Conservation (phyloP, 2,113 vertebrate species). For the Tamias sibiricus region DNA sequence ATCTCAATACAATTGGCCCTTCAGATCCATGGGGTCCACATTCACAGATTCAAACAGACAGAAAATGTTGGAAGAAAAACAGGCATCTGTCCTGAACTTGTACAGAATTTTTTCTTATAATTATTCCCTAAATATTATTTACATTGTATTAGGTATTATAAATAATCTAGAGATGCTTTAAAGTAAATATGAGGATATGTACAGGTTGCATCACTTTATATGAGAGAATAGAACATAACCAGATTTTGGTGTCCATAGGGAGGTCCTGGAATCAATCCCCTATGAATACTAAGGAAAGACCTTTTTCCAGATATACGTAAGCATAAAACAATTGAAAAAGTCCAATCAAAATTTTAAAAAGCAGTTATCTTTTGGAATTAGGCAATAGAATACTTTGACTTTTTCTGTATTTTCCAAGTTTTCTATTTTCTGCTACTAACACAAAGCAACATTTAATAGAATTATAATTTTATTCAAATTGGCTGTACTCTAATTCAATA, state of each 20-base stretch:
- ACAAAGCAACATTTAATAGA: background rate
- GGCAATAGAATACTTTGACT: background rate
- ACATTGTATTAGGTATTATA: background rate
- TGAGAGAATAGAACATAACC: background rate
- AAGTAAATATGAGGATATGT: background rate
- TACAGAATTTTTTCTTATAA: background rate
- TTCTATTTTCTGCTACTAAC: background rate
- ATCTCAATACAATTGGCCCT: background rate
- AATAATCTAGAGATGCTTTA: background rate
- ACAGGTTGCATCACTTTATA: background rate
- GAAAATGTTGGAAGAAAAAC: background rate
- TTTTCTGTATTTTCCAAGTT: conserved; percentile 12
- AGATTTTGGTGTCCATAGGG: background rate
- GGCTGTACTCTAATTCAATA: background rate
- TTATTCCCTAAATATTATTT: background rate
- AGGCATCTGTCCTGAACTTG: background rate
- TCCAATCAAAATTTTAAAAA: conserved; percentile 19
- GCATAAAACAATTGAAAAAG: conserved; percentile 32
- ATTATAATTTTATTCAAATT: background rate
- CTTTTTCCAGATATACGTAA: background rate
- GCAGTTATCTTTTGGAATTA: background rate
- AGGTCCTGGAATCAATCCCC: background rate
- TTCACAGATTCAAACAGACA: background rate
- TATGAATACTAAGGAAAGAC: background rate
- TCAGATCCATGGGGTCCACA: background rate